These are phyloP conservation scores for Sebastes oblongus DNA, from an alignment of 2,797 vertebrate genomes.

Conservation along the genomic window DNA sequence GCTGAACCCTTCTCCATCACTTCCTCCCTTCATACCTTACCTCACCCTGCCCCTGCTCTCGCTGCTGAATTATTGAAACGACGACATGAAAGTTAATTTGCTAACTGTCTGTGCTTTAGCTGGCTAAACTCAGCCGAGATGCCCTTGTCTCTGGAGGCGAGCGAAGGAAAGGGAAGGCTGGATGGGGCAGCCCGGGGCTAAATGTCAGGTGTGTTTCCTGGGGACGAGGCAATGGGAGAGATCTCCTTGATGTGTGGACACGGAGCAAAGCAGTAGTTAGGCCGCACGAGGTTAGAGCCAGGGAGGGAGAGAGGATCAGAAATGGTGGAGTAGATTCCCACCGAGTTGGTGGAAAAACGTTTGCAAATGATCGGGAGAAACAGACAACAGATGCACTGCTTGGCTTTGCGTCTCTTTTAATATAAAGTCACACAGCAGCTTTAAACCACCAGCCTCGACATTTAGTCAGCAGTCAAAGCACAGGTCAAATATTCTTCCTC, in stretches of 20 bases:
- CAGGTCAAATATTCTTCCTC: conserved; percentile 39
- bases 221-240: conserved; percentile 57
- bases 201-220: conserved; percentile 80
- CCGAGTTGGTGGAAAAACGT: not conserved
- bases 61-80: conserved; percentile 80
- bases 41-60: conserved; percentile 50
- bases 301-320: conserved; percentile 10
- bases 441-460: conserved; percentile 1
- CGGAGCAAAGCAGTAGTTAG: conserved; percentile 45
- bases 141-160: conserved; percentile 76
- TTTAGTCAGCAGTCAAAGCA: conserved; percentile 23
- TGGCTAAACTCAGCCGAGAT: conserved; percentile 77
- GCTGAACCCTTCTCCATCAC: conserved; percentile 48
- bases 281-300: not conserved
- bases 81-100: conserved; percentile 84
- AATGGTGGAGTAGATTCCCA: not conserved
- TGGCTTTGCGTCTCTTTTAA: conserved; percentile 1
- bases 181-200: conserved; percentile 73
- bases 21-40: conserved; percentile 54
- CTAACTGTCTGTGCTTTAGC: conserved; percentile 82
- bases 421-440: not conserved
- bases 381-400: not conserved
- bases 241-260: conserved; percentile 74
- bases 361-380: conserved; percentile 8
- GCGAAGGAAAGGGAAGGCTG: conserved; percentile 35